Evolutionary conservation across 2,113 vertebrate species (phyloP).

Genomic region (Tachycineta bicolor): DNA sequence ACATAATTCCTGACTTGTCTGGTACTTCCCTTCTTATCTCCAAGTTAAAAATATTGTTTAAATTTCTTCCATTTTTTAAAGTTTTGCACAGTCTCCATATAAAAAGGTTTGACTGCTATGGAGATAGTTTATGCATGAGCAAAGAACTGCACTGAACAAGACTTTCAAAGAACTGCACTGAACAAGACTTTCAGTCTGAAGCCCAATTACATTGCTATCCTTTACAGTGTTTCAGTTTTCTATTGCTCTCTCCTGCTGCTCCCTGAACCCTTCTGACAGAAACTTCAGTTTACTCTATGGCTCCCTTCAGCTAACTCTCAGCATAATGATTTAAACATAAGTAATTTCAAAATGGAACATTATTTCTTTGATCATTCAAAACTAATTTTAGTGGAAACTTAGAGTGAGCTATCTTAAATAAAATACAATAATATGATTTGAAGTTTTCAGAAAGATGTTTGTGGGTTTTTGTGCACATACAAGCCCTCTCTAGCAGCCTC

Average conservation of each 20-base stretch:
- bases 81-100: not conserved
- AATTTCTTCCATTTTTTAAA: not conserved
- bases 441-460: not conserved
- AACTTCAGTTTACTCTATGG: not conserved
- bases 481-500: not conserved
- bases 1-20: not conserved
- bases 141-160: not conserved
- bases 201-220: not conserved
- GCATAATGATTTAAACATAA: not conserved
- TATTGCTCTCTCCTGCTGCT: not conserved
- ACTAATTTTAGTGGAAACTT: not conserved
- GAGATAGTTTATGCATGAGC: not conserved
- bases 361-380: not conserved
- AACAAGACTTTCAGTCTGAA: not conserved
- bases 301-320: not conserved
- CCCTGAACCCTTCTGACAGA: not conserved
- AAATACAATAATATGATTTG: not conserved
- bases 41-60: not conserved
- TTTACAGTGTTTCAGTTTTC: rapidly evolving
- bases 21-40: not conserved
- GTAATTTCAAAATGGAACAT: not conserved
- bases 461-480: not conserved
- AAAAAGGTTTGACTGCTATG: not conserved
- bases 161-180: not conserved
- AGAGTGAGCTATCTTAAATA: not conserved